phyloP scores from a whole-genome alignment of 2,113 vertebrate genomes.

The Melozone crissalis region DNA sequence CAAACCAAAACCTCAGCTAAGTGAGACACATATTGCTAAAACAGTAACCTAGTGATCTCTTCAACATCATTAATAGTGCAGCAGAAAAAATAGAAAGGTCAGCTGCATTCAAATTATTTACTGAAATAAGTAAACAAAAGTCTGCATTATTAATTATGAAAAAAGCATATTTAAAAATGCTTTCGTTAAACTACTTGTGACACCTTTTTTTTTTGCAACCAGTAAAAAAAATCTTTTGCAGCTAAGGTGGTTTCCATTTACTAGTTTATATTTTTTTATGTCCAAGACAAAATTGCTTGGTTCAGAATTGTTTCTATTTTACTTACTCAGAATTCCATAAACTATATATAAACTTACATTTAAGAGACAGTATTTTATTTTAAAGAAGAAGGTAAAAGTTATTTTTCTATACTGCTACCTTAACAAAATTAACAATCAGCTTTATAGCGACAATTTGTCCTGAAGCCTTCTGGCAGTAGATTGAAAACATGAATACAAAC shows the following conservation, averaged over 20 bases:
- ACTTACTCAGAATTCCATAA: conserved; percentile 5
- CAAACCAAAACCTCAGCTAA: background rate
- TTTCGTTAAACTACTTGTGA: background rate
- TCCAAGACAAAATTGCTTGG: background rate
- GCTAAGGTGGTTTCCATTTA: background rate
- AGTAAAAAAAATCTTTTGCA: background rate
- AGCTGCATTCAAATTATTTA: conserved; percentile 45
- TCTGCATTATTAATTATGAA: conserved; percentile 47
- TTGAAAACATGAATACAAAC: background rate
- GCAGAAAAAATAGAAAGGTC: conserved; percentile 23
- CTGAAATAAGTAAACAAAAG: conserved; percentile 32
- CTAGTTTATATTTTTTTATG: background rate
- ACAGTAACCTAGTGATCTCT: conserved; percentile 20
- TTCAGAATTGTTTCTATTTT: conserved; percentile 23
- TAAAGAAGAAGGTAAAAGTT: background rate
- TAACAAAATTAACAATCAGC: background rate
- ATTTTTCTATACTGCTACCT: background rate
- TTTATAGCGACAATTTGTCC: background rate
- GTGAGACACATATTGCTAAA: background rate
- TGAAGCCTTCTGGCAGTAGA: background rate
- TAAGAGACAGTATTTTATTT: background rate
- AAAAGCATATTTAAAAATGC: background rate
- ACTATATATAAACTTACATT: background rate
- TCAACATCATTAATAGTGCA: conserved; percentile 46
- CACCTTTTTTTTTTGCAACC: background rate